Percentiles rank a stretch among this genome's conserved stretches.
These are phyloP conservation scores for Nomada flava DNA, from an alignment of 2,888 invertebrate genomes.

Conservation along the genomic window DNA sequence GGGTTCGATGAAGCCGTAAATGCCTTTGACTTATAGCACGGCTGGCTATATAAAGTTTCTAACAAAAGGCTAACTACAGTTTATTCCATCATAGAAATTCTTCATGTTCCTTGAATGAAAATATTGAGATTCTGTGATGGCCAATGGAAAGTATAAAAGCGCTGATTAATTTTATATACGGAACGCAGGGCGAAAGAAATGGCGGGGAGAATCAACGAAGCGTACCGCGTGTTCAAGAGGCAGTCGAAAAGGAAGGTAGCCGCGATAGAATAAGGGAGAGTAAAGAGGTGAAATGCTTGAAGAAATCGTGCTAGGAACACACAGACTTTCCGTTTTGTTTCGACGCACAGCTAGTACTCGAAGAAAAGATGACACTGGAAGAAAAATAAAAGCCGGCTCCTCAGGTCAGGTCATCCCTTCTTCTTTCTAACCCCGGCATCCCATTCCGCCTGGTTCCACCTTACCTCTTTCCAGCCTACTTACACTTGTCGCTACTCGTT, in stretches of 20 bases:
- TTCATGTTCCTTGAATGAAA: not conserved
- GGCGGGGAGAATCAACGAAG: conserved; percentile 17
- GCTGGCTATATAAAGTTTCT: not conserved
- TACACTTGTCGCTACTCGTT: conserved; percentile 40
- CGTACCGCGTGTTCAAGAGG: not conserved
- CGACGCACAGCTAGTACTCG: conserved; percentile 62
- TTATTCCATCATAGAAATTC: not conserved
- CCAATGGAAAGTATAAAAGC: not conserved
- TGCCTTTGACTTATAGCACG: conserved; percentile 56
- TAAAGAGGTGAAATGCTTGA: conserved; percentile 54
- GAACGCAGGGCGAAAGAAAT: conserved; percentile 1
- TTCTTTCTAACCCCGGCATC: conserved; percentile 26
- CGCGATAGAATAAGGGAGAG: not conserved
- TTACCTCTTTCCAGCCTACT: conserved; percentile 57
- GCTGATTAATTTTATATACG: not conserved
- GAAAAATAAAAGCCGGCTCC: conserved; percentile 70
- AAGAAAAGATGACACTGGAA: conserved; percentile 56
- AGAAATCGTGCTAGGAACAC: conserved; percentile 70
- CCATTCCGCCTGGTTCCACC: conserved; percentile 28
- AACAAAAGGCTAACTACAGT: not conserved
- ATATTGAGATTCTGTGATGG: not conserved
- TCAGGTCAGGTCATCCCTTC: conserved; percentile 46
- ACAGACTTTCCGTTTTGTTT: conserved; percentile 66
- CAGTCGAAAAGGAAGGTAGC: not conserved
- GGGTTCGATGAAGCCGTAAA: conserved; percentile 55